Evolutionary conservation across 2,113 vertebrate species (phyloP).

Genomic region (Heptranchias perlo): DNA sequence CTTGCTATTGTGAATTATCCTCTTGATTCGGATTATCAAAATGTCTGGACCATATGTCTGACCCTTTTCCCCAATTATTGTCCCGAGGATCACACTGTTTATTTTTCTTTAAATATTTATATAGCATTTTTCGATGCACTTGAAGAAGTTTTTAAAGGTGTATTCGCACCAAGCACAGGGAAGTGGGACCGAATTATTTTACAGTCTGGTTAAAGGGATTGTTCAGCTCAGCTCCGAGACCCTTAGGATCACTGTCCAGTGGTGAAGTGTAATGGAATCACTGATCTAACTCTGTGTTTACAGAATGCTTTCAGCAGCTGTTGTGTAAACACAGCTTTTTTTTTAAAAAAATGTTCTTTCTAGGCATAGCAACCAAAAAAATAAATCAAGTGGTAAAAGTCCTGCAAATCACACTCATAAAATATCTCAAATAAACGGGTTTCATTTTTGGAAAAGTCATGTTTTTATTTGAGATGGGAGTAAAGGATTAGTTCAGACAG

Average conservation of each 20-base stretch:
- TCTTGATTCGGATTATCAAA: not conserved
- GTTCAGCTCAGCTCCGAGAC: no score
- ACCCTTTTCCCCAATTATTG: no score
- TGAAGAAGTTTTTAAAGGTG: no score
- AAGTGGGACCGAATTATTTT: not conserved
- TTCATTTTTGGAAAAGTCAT: not conserved
- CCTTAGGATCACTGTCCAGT: not conserved
- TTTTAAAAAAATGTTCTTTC: not conserved
- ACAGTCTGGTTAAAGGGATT: no score
- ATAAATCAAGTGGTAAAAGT: not conserved
- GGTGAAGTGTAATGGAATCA: not conserved
- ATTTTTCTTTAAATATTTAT: no score
- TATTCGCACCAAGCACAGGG: no score
- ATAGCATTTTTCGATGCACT: no score
- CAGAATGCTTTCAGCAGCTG: not conserved
- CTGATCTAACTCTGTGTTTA: not conserved
- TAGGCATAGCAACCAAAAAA: no score
- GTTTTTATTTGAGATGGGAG: not conserved
- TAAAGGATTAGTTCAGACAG: not conserved
- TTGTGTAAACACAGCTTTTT: no score
- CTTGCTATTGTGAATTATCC: not conserved
- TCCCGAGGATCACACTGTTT: not conserved
- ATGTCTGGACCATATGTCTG: not conserved
- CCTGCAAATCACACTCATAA: not conserved
- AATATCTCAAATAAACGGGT: not conserved